These are phyloP conservation scores for Spisula subtruncata DNA, from an alignment of 2,888 invertebrate species.

Conservation along the genomic window DNA sequence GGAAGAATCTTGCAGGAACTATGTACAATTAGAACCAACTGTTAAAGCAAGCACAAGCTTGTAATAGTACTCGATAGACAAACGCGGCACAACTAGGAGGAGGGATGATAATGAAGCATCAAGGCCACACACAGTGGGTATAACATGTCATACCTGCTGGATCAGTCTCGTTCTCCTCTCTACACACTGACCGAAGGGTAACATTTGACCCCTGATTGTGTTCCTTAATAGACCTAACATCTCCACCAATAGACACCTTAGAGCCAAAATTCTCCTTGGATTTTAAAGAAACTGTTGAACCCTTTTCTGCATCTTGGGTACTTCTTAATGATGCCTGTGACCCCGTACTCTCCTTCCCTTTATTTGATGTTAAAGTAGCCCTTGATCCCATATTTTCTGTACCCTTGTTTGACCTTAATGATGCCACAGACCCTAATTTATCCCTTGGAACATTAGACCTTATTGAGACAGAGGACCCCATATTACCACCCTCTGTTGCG, in stretches of 20 bases:
- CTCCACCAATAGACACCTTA: constrained; percentile 25
- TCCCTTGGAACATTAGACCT: constrained; percentile 25
- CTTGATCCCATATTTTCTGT: constrained; percentile 4
- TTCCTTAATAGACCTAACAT: constrained; percentile 6
- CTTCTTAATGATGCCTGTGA: constrained; percentile 31
- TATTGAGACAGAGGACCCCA: constrained; percentile 27
- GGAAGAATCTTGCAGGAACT: background rate
- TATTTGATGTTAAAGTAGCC: constrained; percentile 14
- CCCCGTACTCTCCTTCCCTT: constrained; percentile 18
- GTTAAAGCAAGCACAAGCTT: background rate
- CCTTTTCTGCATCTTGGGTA: constrained; percentile 30
- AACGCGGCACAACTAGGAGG: background rate
- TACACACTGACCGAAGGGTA: constrained; percentile 45
- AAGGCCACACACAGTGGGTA: constrained; percentile 20
- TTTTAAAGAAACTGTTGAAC: constrained; percentile 45
- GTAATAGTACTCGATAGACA: background rate
- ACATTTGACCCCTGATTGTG: constrained; percentile 49
- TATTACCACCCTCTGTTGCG: background rate
- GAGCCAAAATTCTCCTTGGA: constrained; percentile 32
- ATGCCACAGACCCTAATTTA: constrained; percentile 42
- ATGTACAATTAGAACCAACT: background rate
- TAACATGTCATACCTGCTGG: background rate
- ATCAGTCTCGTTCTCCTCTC: background rate
- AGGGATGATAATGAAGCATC: background rate
- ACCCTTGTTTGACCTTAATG: constrained; percentile 35